Percentiles rank a stretch among this genome's conserved stretches.
These are phyloP conservation scores for Mya arenaria DNA, from an alignment of 1,140 invertebrate genomes.

Conservation along the genomic window DNA sequence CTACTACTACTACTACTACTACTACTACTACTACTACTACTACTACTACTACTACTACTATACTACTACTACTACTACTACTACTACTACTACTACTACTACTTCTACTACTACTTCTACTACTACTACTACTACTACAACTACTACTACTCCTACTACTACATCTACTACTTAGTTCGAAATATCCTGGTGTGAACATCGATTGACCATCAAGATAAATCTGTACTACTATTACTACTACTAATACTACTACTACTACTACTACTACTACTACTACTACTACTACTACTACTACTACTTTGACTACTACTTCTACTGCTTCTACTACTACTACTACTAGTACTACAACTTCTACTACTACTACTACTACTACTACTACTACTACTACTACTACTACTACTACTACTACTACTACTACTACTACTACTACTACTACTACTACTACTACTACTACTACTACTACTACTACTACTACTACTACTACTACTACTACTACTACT, in stretches of 20 bases:
- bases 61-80: conserved; percentile 21
- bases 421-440: conserved; percentile 1
- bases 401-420: conserved; percentile 25
- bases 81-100: conserved; percentile 14
- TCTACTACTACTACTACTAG: neutral
- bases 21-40: conserved; percentile 4
- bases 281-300: neutral
- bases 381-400: conserved; percentile 5
- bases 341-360: neutral
- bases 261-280: neutral
- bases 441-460: conserved; percentile 15
- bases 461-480: neutral
- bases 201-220: too few species aligned
- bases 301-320: neutral
- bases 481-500: conserved; percentile 14
- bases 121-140: conserved; percentile 2
- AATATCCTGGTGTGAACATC: too few species aligned
- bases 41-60: conserved; percentile 15
- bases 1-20: conserved; percentile 20
- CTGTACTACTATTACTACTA: neutral
- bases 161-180: neutral
- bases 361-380: conserved; percentile 11
- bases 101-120: conserved; percentile 3
- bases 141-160: conserved; percentile 1
- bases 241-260: conserved; percentile 6